Base-by-base conservation (phyloP, 2,888 invertebrate genomes). In the Eristalis intricaria region DNA sequence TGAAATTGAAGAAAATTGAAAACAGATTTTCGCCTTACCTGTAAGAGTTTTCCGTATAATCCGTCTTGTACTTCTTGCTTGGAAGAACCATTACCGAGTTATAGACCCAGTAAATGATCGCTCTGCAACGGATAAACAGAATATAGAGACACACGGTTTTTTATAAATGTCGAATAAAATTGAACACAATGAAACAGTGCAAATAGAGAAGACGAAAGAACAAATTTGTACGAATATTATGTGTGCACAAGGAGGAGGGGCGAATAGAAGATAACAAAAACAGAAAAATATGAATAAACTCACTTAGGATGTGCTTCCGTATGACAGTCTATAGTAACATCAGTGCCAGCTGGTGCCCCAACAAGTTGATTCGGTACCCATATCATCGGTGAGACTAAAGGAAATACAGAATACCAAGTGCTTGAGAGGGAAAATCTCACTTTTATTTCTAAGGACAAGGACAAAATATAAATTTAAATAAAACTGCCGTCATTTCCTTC, bases 291-390 rank as follows among this genome's bases (percentile, higher is more conserved):
- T 65, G 56, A 70, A 80, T 84, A 82, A 88, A 91, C 92, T 92
- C 91, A 93, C 93, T 93, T 93, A 89, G 98, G 98, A 93, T 97
- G 97, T 71, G 98, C 98, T 93, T 98, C 98, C 23, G 98, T 97
- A 93, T 97, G 97, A 93, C 98, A 98, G 94, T 98, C 98, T 91
- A 98, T 96, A 65, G 97, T 97, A 89, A 98, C 98, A 94, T 98
- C 97, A 68, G 97, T 97, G 88, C 97, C 97, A 81, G 96, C 95
- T 82, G 98, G 98, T 38, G 98, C 98, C 1, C 98, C 98, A 88
- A 98, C 97, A 93, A 98, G 94, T 94, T 98, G 98, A 94, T 98
- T 98, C 76, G 98, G 97, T 89, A 98, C 97, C 96, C 97, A 98
- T 92, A 98, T 97, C 97, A 98, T 97, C 70, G 98, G 98, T 0